Evolutionary conservation across 1,140 invertebrate genomes (phyloP).

Genomic region (Vollenhovia emeryi): DNA sequence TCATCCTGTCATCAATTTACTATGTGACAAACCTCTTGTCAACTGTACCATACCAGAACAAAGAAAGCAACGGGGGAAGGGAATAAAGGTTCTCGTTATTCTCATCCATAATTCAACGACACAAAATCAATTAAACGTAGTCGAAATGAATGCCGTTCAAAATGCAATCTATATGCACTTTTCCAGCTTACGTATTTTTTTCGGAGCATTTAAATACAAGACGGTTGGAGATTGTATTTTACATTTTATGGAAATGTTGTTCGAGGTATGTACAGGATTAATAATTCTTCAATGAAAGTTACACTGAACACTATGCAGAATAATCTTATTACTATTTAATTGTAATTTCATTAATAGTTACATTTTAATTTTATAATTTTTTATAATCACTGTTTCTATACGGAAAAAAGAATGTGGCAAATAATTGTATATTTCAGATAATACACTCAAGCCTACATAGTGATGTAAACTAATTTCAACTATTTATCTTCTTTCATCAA

Average conservation of each 20-base stretch:
- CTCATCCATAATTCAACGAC: slow-evolving; percentile 37
- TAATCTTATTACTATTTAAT: neutral
- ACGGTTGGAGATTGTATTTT: neutral
- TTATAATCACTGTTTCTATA: neutral
- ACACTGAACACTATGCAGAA: neutral
- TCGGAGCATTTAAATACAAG: neutral
- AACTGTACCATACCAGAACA: neutral
- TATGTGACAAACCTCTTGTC: neutral
- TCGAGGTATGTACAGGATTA: neutral
- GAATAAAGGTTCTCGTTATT: neutral
- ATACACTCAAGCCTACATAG: neutral
- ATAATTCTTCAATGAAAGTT: neutral
- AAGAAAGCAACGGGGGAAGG: neutral
- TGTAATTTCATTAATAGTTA: neutral
- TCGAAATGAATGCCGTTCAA: neutral
- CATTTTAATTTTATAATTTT: neutral
- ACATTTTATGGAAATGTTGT: neutral
- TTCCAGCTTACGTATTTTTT: neutral
- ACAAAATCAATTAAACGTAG: neutral
- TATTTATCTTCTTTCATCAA: neutral
- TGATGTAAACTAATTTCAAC: neutral
- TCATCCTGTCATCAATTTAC: neutral
- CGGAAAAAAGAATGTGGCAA: neutral
- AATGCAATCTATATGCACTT: neutral
- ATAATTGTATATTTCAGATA: neutral